Evolutionary conservation across 1,140 invertebrate species (phyloP).

Genomic region (Drosophila serrata): DNA sequence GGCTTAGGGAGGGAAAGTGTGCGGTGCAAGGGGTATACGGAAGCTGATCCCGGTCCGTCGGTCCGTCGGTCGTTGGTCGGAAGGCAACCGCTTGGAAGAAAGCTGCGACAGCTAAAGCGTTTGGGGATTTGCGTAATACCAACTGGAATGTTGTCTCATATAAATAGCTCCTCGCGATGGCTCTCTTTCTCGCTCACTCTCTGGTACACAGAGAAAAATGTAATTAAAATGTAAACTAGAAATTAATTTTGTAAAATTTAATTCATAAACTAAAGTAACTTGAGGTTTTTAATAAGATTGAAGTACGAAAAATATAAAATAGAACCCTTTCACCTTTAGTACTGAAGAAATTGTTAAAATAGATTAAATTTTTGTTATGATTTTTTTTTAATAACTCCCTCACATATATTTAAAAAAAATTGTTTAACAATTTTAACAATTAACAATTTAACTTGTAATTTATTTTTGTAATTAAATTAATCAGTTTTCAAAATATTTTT

Average conservation of each 20-base stretch:
- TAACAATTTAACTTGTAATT: too few relatives aligned
- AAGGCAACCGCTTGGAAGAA: slow-evolving; percentile 79
- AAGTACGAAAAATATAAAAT: background rate
- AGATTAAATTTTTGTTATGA: background rate
- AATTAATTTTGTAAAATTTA: background rate
- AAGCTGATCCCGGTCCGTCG: slow-evolving; percentile 22
- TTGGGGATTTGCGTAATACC: slow-evolving; percentile 81
- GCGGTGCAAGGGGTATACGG: background rate
- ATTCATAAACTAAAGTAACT: background rate
- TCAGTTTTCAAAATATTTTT: too few relatives aligned
- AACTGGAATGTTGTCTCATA: slow-evolving; percentile 82
- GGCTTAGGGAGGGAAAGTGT: background rate
- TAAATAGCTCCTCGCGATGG: slow-evolving; percentile 64
- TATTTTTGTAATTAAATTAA: too few relatives aligned
- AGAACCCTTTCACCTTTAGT: background rate
- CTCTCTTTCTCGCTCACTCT: background rate
- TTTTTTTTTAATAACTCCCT: background rate
- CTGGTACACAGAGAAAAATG: background rate
- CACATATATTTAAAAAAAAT: too few relatives aligned
- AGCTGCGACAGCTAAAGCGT: slow-evolving; percentile 82
- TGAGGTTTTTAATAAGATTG: too few relatives aligned
- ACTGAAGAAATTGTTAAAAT: background rate
- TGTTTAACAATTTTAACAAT: too few relatives aligned
- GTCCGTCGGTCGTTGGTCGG: slow-evolving; percentile 54
- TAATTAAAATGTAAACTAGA: background rate